A percentile compares a stretch with the other conserved stretches of the same genome.
These are phyloP conservation scores for Albula glossodonta DNA, from an alignment of 2,113 vertebrate genomes.

Conservation along the genomic window DNA sequence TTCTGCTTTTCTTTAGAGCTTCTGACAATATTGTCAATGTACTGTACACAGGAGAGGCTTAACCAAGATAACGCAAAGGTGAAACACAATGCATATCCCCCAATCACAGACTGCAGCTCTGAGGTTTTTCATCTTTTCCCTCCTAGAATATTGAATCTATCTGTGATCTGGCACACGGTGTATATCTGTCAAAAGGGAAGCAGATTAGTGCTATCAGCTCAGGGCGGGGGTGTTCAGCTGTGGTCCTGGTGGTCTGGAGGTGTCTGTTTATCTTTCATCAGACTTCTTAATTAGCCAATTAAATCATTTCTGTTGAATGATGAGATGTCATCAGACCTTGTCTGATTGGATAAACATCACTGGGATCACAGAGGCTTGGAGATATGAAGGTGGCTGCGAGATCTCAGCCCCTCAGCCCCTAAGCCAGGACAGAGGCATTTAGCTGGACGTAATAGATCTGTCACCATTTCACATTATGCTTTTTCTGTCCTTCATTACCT, in stretches of 20 bases:
- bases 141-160: background rate
- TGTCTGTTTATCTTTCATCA: background rate
- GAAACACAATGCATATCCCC: background rate
- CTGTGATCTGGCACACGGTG: no score
- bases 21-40: background rate
- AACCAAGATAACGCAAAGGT: background rate
- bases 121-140: background rate
- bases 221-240: background rate
- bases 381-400: background rate
- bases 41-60: background rate
- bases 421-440: background rate
- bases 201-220: background rate
- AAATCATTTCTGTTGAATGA: background rate
- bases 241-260: background rate
- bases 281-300: background rate
- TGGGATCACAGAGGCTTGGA: background rate
- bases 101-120: background rate
- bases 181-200: background rate
- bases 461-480: no score
- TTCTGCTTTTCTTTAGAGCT: background rate
- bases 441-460: no score
- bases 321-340: background rate
- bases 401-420: background rate
- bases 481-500: no score
- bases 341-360: background rate